Conservation (phyloP, 2,888 invertebrate genomes). For the Pammene fasciana region DNA sequence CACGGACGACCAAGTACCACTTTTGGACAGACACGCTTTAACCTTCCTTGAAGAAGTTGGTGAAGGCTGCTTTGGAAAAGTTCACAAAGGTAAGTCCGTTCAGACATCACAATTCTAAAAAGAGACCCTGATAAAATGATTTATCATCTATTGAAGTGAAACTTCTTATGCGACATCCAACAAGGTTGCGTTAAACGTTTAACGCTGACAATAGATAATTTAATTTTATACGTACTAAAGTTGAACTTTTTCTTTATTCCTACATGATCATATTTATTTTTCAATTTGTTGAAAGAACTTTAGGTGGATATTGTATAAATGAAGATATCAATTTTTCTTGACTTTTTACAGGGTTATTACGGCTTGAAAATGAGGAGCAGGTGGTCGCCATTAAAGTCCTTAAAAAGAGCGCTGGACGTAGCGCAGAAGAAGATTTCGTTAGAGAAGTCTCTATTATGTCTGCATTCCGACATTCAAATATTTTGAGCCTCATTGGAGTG, state of each 20-base stretch:
- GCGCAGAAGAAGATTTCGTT: constrained; percentile 91
- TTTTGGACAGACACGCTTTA: constrained; percentile 86
- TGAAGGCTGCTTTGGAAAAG: constrained; percentile 95
- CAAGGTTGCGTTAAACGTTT: no score
- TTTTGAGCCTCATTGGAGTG: constrained; percentile 90
- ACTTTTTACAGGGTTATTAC: constrained; percentile 61
- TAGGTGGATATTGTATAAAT: neutral
- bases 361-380: constrained; percentile 64
- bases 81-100: constrained; percentile 86
- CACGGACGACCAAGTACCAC: constrained; percentile 79
- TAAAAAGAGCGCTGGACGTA: constrained; percentile 89
- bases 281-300: neutral
- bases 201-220: no score
- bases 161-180: no score
- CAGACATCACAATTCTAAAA: neutral
- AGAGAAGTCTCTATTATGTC: constrained; percentile 94
- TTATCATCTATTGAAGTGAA: neutral
- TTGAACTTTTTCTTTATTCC: no score
- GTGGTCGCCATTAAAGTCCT: constrained; percentile 91
- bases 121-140: neutral
- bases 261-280: no score
- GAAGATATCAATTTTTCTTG: neutral
- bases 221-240: no score
- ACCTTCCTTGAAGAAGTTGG: constrained; percentile 90
- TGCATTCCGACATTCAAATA: constrained; percentile 90